These are phyloP conservation scores for Heterodera filipjevi DNA, from an alignment of 2,888 invertebrate genomes.

Conservation along the genomic window DNA sequence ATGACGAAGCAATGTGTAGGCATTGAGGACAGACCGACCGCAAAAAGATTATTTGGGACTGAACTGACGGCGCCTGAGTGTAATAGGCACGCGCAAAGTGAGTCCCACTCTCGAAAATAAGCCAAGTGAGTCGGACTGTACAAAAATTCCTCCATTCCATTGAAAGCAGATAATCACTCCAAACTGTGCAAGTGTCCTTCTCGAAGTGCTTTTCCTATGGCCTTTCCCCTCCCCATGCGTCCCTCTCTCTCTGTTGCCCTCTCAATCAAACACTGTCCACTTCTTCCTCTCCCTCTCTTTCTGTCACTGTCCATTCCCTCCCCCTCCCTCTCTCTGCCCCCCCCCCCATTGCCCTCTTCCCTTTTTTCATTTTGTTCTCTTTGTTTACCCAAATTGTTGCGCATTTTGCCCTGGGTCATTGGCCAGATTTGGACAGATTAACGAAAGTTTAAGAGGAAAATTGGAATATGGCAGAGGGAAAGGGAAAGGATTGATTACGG, in stretches of 20 bases:
- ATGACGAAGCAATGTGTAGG: not conserved
- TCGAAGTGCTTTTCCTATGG: not conserved
- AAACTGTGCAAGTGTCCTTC: not conserved
- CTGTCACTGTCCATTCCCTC: not conserved
- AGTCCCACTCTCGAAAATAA: too few relatives aligned
- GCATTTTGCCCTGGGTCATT: constrained; percentile 16
- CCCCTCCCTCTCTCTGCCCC: not conserved
- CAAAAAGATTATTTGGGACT: too few relatives aligned
- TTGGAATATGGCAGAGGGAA: not conserved
- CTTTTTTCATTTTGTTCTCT: not conserved
- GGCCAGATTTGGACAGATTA: constrained; percentile 7
- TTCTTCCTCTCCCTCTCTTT: not conserved
- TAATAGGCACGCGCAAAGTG: too few relatives aligned
- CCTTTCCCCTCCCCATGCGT: not conserved
- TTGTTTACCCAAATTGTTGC: constrained; percentile 19
- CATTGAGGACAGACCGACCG: not conserved
- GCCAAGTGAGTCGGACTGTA: too few relatives aligned
- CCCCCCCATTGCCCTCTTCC: not conserved
- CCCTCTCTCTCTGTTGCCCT: not conserved
- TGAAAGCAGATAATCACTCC: not conserved
- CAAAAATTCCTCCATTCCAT: too few relatives aligned
- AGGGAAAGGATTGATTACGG: not conserved
- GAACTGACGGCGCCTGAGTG: too few relatives aligned
- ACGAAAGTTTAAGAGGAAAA: not conserved
- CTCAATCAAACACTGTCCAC: not conserved